Conservation (phyloP, 92 coral and sea anemone species). For the Parazoanthus atlanticus region DNA sequence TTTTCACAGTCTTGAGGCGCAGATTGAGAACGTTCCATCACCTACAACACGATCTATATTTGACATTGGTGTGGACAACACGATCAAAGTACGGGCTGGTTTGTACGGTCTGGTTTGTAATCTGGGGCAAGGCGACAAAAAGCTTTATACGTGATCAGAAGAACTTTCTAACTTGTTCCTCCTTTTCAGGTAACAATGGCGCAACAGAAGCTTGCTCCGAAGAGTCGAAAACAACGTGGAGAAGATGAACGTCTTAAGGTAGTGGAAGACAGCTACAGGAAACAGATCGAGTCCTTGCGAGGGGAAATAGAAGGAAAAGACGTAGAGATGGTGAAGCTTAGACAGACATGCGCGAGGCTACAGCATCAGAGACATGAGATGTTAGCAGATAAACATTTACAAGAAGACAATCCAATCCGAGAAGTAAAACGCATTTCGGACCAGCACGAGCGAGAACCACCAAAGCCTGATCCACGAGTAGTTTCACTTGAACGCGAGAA, state of each 20-base stretch:
- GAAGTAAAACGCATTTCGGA: constrained; percentile 12
- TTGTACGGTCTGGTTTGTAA: too few species aligned
- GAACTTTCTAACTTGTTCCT: neutral
- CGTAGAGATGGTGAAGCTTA: constrained; percentile 64
- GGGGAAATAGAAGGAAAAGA: constrained; percentile 75
- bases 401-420: constrained; percentile 43
- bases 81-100: too few species aligned
- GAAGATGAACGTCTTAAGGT: constrained; percentile 36
- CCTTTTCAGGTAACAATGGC: constrained; percentile 27
- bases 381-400: constrained; percentile 64
- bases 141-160: too few species aligned
- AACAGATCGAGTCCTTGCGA: constrained; percentile 55
- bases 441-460: constrained; percentile 12
- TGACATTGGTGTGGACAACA: too few species aligned
- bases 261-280: constrained; percentile 43
- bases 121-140: too few species aligned
- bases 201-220: constrained; percentile 33
- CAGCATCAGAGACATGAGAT: constrained; percentile 85
- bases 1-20: too few species aligned
- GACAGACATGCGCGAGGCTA: constrained; percentile 75
- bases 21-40: too few species aligned
- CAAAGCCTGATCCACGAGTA: constrained; percentile 59
- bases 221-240: constrained; percentile 46
- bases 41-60: too few species aligned
- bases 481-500: constrained; percentile 71